These are phyloP conservation scores for Melanotaenia nigrans DNA, from an alignment of 2,797 vertebrate genomes.

Conservation along the genomic window DNA sequence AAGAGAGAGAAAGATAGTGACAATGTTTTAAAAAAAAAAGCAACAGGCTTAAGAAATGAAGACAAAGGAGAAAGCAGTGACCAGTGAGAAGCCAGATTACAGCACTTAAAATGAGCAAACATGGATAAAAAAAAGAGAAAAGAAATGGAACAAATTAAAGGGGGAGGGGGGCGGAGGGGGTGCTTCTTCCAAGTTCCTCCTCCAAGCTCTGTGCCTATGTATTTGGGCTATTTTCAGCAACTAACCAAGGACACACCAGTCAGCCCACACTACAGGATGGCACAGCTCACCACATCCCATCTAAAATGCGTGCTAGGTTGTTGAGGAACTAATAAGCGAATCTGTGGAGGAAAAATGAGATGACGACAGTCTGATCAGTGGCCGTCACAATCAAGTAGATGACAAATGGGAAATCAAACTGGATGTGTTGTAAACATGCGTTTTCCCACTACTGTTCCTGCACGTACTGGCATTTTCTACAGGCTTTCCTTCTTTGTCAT, in stretches of 20 bases:
- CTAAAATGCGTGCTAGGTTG: slow-evolving; percentile 68
- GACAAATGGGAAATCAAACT: slow-evolving; percentile 62
- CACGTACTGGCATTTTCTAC: slow-evolving; percentile 13
- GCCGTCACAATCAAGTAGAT: slow-evolving; percentile 34
- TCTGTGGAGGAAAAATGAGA: slow-evolving; percentile 45
- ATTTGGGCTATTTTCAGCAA: slow-evolving; percentile 67
- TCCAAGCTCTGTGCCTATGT: slow-evolving; percentile 53
- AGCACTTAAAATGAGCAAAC: slow-evolving; percentile 46
- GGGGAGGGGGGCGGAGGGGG: slow-evolving; percentile 1
- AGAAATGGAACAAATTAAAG: slow-evolving; percentile 33
- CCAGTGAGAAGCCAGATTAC: slow-evolving; percentile 32
- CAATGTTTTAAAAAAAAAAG: slow-evolving; percentile 28
- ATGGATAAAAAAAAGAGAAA: slow-evolving; percentile 20
- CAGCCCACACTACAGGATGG: slow-evolving; percentile 60
- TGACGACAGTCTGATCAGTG: slow-evolving; percentile 50
- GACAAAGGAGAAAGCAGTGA: slow-evolving; percentile 31
- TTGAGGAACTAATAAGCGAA: slow-evolving; percentile 61
- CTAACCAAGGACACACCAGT: slow-evolving; percentile 64
- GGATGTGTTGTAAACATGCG: slow-evolving; percentile 56
- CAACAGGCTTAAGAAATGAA: slow-evolving; percentile 32
- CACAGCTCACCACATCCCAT: slow-evolving; percentile 59
- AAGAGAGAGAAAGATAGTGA: slow-evolving; percentile 43
- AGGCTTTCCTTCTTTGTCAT: slow-evolving; percentile 9
- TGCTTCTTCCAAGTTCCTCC: slow-evolving; percentile 45
- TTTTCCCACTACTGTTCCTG: slow-evolving; percentile 31